These are phyloP conservation scores for Deroptyus accipitrinus DNA, from an alignment of 2,113 vertebrate species.

Conservation along the genomic window DNA sequence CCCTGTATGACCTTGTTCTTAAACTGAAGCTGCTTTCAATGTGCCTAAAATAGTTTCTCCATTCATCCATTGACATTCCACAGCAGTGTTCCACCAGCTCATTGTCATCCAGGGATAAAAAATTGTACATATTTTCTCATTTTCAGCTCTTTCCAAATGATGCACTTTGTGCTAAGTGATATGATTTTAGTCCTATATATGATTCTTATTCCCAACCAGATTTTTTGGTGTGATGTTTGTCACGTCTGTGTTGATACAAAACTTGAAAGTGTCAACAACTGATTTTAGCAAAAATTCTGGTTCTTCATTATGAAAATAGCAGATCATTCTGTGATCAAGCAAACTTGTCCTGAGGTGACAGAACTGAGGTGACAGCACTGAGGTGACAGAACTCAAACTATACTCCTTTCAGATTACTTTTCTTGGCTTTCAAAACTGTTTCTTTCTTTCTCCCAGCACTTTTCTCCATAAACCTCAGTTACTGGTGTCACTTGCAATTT, in stretches of 20 bases:
- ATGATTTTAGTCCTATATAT: background rate
- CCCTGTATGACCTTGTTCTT: background rate
- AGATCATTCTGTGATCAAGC: background rate
- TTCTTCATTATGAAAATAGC: background rate
- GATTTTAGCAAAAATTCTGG: background rate
- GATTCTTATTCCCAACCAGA: background rate
- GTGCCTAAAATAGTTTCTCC: background rate
- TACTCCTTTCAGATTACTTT: background rate
- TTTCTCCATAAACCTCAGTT: background rate
- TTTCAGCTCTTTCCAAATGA: background rate
- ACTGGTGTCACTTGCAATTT: background rate
- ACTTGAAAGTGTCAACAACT: fast-evolving
- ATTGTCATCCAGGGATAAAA: background rate
- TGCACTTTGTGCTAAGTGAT: background rate
- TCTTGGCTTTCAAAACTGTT: background rate
- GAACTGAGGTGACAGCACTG: background rate
- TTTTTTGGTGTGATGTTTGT: background rate
- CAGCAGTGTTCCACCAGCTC: background rate
- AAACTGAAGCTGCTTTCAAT: background rate
- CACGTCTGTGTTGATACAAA: background rate
- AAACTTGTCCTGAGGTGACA: background rate
- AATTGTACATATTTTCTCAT: background rate
- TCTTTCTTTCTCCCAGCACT: background rate
- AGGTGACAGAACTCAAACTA: background rate
- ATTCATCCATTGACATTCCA: background rate